These are phyloP conservation scores for Lytechinus pictus DNA, from an alignment of 35 echinoderm and acorn worm species.

Conservation along the genomic window DNA sequence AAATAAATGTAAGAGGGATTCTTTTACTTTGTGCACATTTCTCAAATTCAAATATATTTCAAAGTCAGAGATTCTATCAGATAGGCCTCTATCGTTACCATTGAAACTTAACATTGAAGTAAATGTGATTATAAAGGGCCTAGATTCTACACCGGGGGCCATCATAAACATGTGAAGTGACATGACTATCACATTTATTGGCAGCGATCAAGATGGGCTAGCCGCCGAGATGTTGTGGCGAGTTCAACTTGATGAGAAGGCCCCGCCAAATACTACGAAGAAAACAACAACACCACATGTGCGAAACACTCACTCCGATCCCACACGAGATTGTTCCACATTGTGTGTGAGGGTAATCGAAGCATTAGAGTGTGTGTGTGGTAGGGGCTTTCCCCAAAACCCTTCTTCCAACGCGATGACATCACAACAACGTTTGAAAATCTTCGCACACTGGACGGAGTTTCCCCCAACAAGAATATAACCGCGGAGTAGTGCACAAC, in stretches of 20 bases:
- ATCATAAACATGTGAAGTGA: too few relatives aligned
- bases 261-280: neutral
- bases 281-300: constrained; percentile 20
- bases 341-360: neutral
- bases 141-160: too few relatives aligned
- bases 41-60: too few relatives aligned
- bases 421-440: constrained; percentile 28
- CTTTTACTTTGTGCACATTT: too few relatives aligned
- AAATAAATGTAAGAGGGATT: too few relatives aligned
- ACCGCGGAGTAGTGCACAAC: neutral
- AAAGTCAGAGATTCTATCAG: too few relatives aligned
- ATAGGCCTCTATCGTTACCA: too few relatives aligned
- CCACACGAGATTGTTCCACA: neutral
- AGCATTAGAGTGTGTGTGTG: neutral
- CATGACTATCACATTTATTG: too few relatives aligned
- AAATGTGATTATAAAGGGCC: too few relatives aligned
- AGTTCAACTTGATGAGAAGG: neutral
- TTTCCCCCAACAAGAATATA: neutral
- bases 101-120: too few relatives aligned
- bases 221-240: neutral
- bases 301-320: neutral
- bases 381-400: constrained; percentile 23
- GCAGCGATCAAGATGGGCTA: too few relatives aligned
- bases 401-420: constrained; percentile 20
- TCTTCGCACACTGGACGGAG: constrained; percentile 40